Percentiles rank a stretch among this genome's conserved stretches.
phyloP scores from a whole-genome alignment of 2,113 vertebrate species.

The Rhynchomys soricoides region DNA sequence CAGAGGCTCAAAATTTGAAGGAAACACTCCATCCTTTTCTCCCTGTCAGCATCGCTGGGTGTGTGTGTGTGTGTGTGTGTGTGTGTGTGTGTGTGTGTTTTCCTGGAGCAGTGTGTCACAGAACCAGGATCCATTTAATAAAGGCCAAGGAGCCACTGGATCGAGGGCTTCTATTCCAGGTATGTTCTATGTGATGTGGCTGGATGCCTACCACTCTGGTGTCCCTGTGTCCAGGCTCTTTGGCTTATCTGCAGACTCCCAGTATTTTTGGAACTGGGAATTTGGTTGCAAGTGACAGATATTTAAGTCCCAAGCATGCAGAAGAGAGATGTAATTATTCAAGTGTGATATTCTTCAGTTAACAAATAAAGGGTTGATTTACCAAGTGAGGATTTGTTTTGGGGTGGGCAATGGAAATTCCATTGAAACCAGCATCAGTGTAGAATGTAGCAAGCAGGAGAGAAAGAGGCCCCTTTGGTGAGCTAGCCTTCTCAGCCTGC shows the following conservation, averaged over 20 bases:
- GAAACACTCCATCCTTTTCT: slow-evolving; percentile 13
- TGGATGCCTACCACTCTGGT: neutral
- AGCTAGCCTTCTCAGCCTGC: neutral
- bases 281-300: slow-evolving; percentile 44
- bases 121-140: slow-evolving; percentile 41
- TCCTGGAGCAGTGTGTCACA: slow-evolving; percentile 44
- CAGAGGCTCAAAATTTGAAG: slow-evolving; percentile 57
- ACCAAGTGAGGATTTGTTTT: slow-evolving; percentile 51
- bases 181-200: neutral
- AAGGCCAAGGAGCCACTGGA: neutral
- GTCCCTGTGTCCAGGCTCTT: neutral
- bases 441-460: slow-evolving; percentile 25
- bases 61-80: no score
- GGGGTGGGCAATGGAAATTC: neutral
- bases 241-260: neutral
- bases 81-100: no score
- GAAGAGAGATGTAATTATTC: neutral
- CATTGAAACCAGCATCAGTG: neutral
- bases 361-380: slow-evolving; percentile 58
- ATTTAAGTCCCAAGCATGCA: slow-evolving; percentile 28
- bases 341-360: slow-evolving; percentile 23
- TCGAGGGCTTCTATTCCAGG: neutral
- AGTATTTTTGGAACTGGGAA: slow-evolving; percentile 45
- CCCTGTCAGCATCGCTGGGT: slow-evolving; percentile 33
- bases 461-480: neutral